Base-by-base conservation (phyloP, 30 jellyfish, hydroid and myxozoan species). In the Haliclystus octoradiatus region DNA sequence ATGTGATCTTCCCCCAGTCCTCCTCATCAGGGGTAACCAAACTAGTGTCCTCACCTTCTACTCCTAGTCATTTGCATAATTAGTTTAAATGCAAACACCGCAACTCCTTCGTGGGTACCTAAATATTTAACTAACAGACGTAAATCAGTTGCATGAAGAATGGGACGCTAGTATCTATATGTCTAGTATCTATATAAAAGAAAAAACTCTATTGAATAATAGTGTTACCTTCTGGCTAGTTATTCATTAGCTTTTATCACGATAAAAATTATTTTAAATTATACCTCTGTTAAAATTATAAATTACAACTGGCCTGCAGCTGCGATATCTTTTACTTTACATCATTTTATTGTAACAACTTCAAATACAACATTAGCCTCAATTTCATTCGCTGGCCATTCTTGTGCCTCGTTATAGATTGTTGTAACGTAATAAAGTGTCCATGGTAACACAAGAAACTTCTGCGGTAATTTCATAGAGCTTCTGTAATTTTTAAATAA, bases 21-120 rank as follows among this genome's bases (percentile, higher is more conserved):
- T 88, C 57, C 46, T 88, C 70, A 78, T 88, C 40, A 83, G 97
- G 64, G 97, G 97, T 26, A 88, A 88, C 69, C 97, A 88, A 74
- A 82, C 94, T 31, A 88, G 97, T 34, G 97, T 88, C 5, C 82
- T 88, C 26, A 88, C 97, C n/a, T 81, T 88, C 69, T 88, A 88
- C 62, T 88, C 97, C 32, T 88, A 72, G 65, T 19, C 34, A 30
- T 1, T 1, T 15, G 1, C 25, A 12, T 31, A 33, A 28, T 33
- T 15, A 22, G 27, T 22, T 25, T 65, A 15, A 5, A 12, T 15
- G 75, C 25, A 2, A 22, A 30, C 2, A 65, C 24, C 29, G 24
- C 1, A 25, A 22, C 1, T 33, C 1, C 31, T 2, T 5, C 15
- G 14, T 31, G 66, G 26, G 3, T 65, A 31, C 63, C 2, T 2